Evolutionary conservation across 1,140 invertebrate genomes (phyloP).

Genomic region (Lepidostoma basale): DNA sequence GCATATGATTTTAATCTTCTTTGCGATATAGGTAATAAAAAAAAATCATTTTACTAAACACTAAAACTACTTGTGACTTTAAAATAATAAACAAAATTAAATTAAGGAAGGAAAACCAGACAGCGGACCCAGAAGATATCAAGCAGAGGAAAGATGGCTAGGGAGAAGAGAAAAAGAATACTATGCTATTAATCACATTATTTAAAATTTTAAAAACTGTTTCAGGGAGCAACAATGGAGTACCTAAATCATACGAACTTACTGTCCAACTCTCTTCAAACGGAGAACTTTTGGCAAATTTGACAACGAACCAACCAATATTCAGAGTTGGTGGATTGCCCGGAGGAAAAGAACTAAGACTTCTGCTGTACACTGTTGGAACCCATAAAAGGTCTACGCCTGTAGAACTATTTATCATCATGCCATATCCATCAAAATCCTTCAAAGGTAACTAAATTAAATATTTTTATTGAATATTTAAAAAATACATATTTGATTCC

Average conservation of each 20-base stretch:
- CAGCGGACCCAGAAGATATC: background rate
- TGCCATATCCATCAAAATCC: conserved; percentile 36
- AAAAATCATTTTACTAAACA: too few species aligned
- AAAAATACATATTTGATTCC: too few species aligned
- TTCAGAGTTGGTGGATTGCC: conserved; percentile 63
- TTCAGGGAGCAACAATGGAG: conserved; percentile 72
- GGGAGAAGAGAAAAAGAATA: conserved; percentile 27
- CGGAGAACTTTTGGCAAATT: conserved; percentile 58
- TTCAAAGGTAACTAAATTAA: conserved; percentile 32
- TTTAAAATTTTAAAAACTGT: background rate
- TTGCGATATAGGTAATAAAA: conserved; percentile 57
- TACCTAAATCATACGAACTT: conserved; percentile 79
- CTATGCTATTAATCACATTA: conserved; percentile 6
- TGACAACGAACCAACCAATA: conserved; percentile 55
- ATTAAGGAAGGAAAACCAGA: too few species aligned
- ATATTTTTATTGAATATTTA: too few species aligned
- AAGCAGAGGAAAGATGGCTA: too few species aligned
- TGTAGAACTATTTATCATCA: conserved; percentile 41
- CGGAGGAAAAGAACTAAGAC: conserved; percentile 56
- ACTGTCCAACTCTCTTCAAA: conserved; percentile 65
- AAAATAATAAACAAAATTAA: conserved; percentile 8
- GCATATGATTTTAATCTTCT: conserved; percentile 72
- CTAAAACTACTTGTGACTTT: too few species aligned
- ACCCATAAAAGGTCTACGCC: conserved; percentile 65
- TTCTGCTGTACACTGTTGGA: conserved; percentile 67